Conservation (phyloP, 1,140 invertebrate genomes). For the Acromyrmex charruanus region DNA sequence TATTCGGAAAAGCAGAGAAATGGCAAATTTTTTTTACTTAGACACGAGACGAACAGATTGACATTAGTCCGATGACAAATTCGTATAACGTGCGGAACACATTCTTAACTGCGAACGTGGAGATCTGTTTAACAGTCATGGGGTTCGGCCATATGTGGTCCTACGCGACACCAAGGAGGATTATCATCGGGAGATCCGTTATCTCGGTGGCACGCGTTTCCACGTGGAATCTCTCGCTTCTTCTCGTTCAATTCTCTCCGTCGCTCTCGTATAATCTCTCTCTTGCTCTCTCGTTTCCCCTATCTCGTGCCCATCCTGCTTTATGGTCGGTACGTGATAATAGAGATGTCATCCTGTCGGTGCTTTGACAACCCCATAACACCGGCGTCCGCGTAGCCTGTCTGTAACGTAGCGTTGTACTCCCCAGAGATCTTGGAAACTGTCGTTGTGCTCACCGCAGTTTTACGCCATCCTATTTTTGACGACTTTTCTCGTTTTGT, state of each 20-base stretch:
- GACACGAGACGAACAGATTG: not conserved
- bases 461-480: constrained; percentile 53
- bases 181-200: constrained; percentile 85
- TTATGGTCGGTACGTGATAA: constrained; percentile 81
- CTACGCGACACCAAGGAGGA: constrained; percentile 78
- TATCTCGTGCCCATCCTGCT: constrained; percentile 59
- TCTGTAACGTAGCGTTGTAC: constrained; percentile 72
- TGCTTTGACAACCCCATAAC: constrained; percentile 85
- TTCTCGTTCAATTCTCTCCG: constrained; percentile 60
- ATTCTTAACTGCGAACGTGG: constrained; percentile 34
- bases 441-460: constrained; percentile 53
- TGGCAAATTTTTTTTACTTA: not conserved
- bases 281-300: constrained; percentile 21
- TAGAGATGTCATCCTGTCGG: constrained; percentile 86
- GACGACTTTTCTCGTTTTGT: constrained; percentile 54
- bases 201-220: constrained; percentile 84
- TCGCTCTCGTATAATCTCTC: constrained; percentile 57
- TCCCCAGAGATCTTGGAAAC: constrained; percentile 78
- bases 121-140: constrained; percentile 77
- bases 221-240: constrained; percentile 68
- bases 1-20: not conserved
- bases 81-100: constrained; percentile 10
- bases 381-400: constrained; percentile 76
- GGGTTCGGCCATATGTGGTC: constrained; percentile 78
- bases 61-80: constrained; percentile 42